These are phyloP conservation scores for Zaprionus inermis DNA, from an alignment of 1,140 invertebrate species.

Conservation along the genomic window DNA sequence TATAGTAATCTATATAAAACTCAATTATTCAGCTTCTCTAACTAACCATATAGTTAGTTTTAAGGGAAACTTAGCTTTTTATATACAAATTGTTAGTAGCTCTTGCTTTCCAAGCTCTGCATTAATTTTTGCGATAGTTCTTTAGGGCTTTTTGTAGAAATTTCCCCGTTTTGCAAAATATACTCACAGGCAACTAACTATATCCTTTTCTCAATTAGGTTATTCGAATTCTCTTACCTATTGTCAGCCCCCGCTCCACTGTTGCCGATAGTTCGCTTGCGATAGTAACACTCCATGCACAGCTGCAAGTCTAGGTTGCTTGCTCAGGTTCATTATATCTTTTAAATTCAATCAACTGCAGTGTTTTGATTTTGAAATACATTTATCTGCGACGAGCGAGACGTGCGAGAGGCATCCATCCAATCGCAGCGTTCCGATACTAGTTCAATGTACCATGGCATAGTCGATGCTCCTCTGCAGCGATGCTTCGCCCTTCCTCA, in stretches of 20 bases:
- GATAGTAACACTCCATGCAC: neutral
- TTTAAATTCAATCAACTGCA: slow-evolving; percentile 32
- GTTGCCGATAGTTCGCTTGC: neutral
- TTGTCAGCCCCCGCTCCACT: neutral
- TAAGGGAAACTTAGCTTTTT: too few relatives aligned
- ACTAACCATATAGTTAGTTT: too few relatives aligned
- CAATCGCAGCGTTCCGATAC: slow-evolving; percentile 67
- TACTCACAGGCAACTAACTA: neutral
- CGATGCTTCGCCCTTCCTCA: slow-evolving; percentile 18
- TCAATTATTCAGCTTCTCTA: too few relatives aligned
- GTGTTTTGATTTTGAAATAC: slow-evolving; percentile 58
- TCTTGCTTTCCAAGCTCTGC: too few relatives aligned
- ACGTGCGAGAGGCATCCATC: slow-evolving; percentile 6
- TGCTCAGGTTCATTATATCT: slow-evolving; percentile 8
- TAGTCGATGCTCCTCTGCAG: slow-evolving; percentile 1
- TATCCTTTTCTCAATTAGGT: neutral
- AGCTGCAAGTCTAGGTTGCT: neutral
- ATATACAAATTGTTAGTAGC: too few relatives aligned
- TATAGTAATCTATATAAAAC: too few relatives aligned
- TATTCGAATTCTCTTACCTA: neutral
- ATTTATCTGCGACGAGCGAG: slow-evolving; percentile 46
- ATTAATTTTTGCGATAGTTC: neutral
- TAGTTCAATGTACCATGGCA: slow-evolving; percentile 75
- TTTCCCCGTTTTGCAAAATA: neutral
- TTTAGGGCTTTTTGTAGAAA: neutral